Percentiles rank a stretch among this genome's conserved stretches.
These are phyloP conservation scores for Chascanopsetta lugubris DNA, from an alignment of 2,113 vertebrate species.

Conservation along the genomic window DNA sequence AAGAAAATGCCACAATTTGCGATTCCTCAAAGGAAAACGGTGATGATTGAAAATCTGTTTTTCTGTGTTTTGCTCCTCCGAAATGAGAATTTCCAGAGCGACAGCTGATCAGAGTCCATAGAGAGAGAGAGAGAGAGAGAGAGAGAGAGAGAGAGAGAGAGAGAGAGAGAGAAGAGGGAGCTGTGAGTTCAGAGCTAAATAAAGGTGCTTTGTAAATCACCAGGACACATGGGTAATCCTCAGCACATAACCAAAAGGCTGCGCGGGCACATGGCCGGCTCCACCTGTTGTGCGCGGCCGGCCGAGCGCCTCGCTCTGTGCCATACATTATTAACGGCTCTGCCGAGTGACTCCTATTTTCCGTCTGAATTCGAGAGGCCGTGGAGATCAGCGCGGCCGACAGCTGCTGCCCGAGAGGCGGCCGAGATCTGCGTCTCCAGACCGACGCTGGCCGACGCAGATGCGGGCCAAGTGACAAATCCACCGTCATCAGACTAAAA, in stretches of 20 bases:
- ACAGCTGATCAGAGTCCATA: slow-evolving; percentile 26
- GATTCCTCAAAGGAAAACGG: no score
- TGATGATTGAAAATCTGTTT: no score
- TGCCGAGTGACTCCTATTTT: slow-evolving; percentile 75
- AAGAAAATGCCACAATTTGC: no score
- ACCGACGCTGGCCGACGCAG: neutral
- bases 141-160: no score
- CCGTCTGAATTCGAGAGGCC: slow-evolving; percentile 78
- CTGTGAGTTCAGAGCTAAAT: slow-evolving; percentile 68
- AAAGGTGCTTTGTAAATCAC: slow-evolving; percentile 79
- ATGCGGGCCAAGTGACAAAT: no score
- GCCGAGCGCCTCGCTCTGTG: slow-evolving; percentile 52
- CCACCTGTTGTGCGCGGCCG: slow-evolving; percentile 78
- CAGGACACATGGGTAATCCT: slow-evolving; percentile 74
- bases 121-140: no score
- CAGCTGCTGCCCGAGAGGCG: slow-evolving; percentile 70
- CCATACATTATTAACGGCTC: slow-evolving; percentile 79
- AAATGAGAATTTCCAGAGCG: slow-evolving; percentile 1
- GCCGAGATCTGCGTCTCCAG: slow-evolving; percentile 54
- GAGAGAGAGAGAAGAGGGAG: no score
- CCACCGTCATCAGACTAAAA: no score
- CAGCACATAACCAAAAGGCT: slow-evolving; percentile 60
- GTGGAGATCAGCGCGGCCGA: slow-evolving; percentile 67
- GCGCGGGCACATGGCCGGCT: slow-evolving; percentile 53
- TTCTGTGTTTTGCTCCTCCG: slow-evolving; percentile 30